These are phyloP conservation scores for Ectemnius continuus DNA, from an alignment of 2,888 invertebrate genomes.

Conservation along the genomic window DNA sequence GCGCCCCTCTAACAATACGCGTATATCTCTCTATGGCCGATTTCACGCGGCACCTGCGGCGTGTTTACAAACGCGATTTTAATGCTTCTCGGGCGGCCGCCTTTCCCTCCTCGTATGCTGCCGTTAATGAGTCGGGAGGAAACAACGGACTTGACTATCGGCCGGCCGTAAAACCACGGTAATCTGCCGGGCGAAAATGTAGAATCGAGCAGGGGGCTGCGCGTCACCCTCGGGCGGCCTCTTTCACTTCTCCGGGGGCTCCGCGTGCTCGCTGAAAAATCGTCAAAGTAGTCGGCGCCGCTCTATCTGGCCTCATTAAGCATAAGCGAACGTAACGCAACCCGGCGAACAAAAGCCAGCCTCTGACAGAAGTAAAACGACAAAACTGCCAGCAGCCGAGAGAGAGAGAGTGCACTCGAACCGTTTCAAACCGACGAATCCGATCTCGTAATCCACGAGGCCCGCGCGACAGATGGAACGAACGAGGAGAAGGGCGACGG, in stretches of 20 bases:
- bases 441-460: constrained; percentile 43
- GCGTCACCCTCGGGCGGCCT: neutral
- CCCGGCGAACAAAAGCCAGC: constrained; percentile 27
- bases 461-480: neutral
- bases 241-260: neutral
- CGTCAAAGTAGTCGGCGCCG: constrained; percentile 4
- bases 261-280: neutral
- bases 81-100: neutral
- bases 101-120: neutral
- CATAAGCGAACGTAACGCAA: constrained; percentile 2
- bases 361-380: constrained; percentile 15
- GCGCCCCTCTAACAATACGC: no score
- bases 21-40: no score
- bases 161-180: constrained; percentile 4
- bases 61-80: neutral
- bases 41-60: constrained; percentile 1
- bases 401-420: constrained; percentile 14
- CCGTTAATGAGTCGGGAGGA: constrained; percentile 3
- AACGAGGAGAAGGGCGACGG: no score
- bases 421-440: constrained; percentile 14
- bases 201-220: neutral
- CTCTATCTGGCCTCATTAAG: constrained; percentile 15
- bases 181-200: constrained; percentile 3
- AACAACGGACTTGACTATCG: constrained; percentile 1
- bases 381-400: neutral